Conservation (phyloP, 2,797 vertebrate species). For the Falco concolor region DNA sequence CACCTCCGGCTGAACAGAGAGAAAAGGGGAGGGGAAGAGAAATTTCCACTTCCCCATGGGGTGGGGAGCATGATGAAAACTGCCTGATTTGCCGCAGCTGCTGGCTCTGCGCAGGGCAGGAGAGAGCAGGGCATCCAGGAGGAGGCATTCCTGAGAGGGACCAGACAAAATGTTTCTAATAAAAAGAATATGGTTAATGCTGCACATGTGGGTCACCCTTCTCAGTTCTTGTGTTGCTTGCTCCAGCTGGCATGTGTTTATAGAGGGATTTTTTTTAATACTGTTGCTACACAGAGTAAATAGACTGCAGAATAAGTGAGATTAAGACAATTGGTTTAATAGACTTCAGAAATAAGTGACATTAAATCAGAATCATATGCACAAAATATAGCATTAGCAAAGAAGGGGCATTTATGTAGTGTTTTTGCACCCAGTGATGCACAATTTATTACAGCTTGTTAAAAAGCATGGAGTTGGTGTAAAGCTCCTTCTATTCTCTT, state of each 20-base stretch:
- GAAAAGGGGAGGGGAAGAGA: conserved; percentile 35
- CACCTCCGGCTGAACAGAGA: conserved; percentile 49
- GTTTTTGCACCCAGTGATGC: not conserved
- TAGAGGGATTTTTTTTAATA: conserved; percentile 58
- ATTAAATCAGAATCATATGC: conserved; percentile 3
- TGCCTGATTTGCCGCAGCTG: conserved; percentile 25
- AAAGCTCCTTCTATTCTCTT: not conserved
- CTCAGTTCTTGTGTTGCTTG: not conserved
- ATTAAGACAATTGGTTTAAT: conserved; percentile 53
- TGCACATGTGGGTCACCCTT: not conserved
- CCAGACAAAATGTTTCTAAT: conserved; percentile 10
- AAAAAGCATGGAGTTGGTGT: not conserved
- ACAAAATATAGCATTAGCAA: not conserved
- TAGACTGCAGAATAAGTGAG: not conserved
- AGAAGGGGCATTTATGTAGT: not conserved
- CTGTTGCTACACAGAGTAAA: conserved; percentile 22
- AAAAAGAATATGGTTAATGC: not conserved
- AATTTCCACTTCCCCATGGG: conserved; percentile 31
- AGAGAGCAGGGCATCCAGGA: not conserved
- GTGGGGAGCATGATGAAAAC: not conserved
- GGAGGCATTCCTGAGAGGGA: conserved; percentile 8
- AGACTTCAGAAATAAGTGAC: conserved; percentile 5
- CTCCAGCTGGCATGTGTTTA: conserved; percentile 50
- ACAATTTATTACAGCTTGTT: not conserved
- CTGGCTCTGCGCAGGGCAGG: not conserved